Conservation (phyloP, 2,888 invertebrate species). For the Agapostemon virescens region DNA sequence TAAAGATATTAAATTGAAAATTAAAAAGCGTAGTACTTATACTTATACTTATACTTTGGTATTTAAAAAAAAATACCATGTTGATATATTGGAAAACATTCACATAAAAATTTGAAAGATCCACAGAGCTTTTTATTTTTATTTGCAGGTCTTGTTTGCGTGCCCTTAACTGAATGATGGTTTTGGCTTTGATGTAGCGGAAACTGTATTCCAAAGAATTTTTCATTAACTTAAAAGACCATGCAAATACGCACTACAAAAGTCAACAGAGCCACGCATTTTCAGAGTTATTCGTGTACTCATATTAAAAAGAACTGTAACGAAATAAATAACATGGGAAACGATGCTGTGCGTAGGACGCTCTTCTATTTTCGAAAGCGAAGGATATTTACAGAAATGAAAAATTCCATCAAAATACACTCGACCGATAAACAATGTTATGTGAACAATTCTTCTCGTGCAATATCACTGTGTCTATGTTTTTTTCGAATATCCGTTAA, state of each 20-base stretch:
- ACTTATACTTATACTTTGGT: too few species aligned
- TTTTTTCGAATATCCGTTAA: neutral
- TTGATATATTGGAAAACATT: neutral
- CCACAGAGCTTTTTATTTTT: neutral
- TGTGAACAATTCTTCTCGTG: neutral
- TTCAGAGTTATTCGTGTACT: neutral
- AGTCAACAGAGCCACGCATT: neutral
- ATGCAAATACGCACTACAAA: neutral
- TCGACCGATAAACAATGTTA: neutral
- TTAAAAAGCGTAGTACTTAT: too few species aligned
- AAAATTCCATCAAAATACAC: neutral
- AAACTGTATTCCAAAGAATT: neutral
- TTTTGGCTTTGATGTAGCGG: neutral
- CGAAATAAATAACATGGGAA: neutral
- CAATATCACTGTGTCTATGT: neutral
- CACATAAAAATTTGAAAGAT: neutral
- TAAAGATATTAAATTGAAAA: neutral
- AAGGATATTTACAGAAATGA: neutral
- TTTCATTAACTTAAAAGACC: conserved; percentile 5
- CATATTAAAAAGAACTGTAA: neutral
- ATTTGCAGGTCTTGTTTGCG: neutral
- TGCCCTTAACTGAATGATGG: neutral
- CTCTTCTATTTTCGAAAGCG: neutral
- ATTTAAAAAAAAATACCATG: too few species aligned
- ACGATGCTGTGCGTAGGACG: neutral